Conservation (phyloP, 64 coral and sea anemone genomes). For the Pocillopora damicornis region DNA sequence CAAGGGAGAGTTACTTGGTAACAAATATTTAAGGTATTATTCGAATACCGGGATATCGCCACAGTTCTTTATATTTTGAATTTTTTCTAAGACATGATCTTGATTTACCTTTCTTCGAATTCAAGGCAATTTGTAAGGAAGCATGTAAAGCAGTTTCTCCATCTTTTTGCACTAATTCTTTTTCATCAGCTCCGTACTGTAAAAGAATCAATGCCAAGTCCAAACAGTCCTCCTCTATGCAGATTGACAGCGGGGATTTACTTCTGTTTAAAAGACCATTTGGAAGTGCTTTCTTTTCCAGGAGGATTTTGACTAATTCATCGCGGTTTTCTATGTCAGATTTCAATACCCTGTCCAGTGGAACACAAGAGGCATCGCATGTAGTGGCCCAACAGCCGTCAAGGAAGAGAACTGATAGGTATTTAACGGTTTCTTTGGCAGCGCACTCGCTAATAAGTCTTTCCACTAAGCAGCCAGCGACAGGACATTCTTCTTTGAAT, state of each 20-base stretch:
- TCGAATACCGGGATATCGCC: background rate
- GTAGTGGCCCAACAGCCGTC: background rate
- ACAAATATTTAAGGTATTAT: too few relatives aligned
- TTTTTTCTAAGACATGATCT: background rate
- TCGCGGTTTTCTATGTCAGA: background rate
- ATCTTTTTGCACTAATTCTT: background rate
- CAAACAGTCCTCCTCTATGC: slow-evolving; percentile 9
- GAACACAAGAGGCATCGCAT: slow-evolving; percentile 39
- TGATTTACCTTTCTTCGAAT: background rate
- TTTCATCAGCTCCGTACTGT: slow-evolving; percentile 10
- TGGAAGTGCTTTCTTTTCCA: background rate
- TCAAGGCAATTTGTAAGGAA: background rate
- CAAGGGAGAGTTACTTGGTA: too few relatives aligned
- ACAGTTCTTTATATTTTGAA: too few relatives aligned
- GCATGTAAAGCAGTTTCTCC: background rate
- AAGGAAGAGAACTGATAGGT: background rate
- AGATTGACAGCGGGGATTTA: background rate
- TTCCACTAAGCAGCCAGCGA: background rate
- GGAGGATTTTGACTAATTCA: background rate
- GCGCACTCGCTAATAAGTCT: background rate
- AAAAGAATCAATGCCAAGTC: background rate
- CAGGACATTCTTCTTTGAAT: background rate
- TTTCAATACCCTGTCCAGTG: slow-evolving; percentile 21
- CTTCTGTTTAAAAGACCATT: slow-evolving; percentile 6
- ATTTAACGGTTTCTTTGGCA: background rate